phyloP scores from a whole-genome alignment of 2,797 vertebrate species.

The Arnoldichthys spilopterus region DNA sequence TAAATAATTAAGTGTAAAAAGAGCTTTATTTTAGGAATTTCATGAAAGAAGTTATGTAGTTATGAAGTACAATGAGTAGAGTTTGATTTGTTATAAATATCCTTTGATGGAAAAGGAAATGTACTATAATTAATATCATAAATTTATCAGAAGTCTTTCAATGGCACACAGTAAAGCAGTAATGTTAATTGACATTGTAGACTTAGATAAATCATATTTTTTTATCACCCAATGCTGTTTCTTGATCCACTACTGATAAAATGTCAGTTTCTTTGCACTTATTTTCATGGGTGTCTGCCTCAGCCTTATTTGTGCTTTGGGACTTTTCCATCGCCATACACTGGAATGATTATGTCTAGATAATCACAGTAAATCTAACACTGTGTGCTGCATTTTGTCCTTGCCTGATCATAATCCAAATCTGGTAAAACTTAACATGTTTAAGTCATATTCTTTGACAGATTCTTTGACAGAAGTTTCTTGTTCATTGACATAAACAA shows the following conservation, averaged over 20 bases:
- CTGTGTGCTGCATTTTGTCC: not conserved
- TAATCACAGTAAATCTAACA: constrained; percentile 5
- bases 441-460: not conserved
- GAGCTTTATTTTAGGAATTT: no score
- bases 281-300: not conserved
- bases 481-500: not conserved
- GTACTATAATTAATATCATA: not conserved
- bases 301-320: constrained; percentile 6
- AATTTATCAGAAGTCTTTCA: not conserved
- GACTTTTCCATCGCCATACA: not conserved
- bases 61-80: no score
- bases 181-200: not conserved
- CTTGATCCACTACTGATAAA: not conserved
- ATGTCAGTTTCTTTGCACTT: constrained; percentile 6
- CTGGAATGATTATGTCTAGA: not conserved
- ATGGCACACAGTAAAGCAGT: not conserved
- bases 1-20: no score
- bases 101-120: not conserved
- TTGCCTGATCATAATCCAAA: constrained; percentile 20
- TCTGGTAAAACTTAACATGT: not conserved
- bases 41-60: no score
- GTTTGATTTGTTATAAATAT: not conserved
- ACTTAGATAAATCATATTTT: not conserved
- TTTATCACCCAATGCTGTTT: not conserved
- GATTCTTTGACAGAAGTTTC: not conserved